These are phyloP conservation scores for Euplexia lucipara DNA, from an alignment of 2,888 invertebrate genomes.

Conservation along the genomic window DNA sequence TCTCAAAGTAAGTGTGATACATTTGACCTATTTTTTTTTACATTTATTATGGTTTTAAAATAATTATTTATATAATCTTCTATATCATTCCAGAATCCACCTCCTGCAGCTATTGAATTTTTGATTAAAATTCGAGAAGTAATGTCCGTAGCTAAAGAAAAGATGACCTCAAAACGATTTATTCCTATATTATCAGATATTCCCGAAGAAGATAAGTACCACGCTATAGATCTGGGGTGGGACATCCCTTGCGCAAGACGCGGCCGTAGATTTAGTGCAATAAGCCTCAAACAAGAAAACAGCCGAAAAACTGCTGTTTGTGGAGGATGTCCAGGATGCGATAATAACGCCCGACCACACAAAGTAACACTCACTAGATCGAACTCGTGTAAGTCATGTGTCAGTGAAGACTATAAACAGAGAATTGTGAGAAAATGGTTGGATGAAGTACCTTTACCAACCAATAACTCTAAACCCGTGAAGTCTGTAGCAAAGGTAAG, in stretches of 20 bases:
- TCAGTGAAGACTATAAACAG: slow-evolving; percentile 93
- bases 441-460: slow-evolving; percentile 92
- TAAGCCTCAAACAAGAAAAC: slow-evolving; percentile 92
- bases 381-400: slow-evolving; percentile 91
- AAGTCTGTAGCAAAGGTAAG: slow-evolving; percentile 86
- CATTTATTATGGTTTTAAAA: neutral
- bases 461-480: slow-evolving; percentile 68
- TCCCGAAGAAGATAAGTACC: slow-evolving; percentile 93
- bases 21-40: neutral
- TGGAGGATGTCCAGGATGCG: slow-evolving; percentile 93
- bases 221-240: slow-evolving; percentile 88
- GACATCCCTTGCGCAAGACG: slow-evolving; percentile 87
- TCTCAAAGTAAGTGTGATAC: slow-evolving; percentile 91
- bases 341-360: slow-evolving; percentile 77
- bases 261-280: slow-evolving; percentile 90
- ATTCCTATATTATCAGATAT: slow-evolving; percentile 95
- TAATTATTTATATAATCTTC: neutral
- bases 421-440: slow-evolving; percentile 95
- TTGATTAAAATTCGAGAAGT: slow-evolving; percentile 97
- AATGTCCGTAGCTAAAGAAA: slow-evolving; percentile 96
- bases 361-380: slow-evolving; percentile 82
- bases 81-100: slow-evolving; percentile 93
- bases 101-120: slow-evolving; percentile 97
- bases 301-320: slow-evolving; percentile 91
- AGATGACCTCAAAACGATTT: slow-evolving; percentile 95